A percentile compares a stretch with the other conserved stretches of the same genome.
Evolutionary conservation across 2,113 vertebrate species (phyloP).

Genomic region (Diphyllodes magnificus): DNA sequence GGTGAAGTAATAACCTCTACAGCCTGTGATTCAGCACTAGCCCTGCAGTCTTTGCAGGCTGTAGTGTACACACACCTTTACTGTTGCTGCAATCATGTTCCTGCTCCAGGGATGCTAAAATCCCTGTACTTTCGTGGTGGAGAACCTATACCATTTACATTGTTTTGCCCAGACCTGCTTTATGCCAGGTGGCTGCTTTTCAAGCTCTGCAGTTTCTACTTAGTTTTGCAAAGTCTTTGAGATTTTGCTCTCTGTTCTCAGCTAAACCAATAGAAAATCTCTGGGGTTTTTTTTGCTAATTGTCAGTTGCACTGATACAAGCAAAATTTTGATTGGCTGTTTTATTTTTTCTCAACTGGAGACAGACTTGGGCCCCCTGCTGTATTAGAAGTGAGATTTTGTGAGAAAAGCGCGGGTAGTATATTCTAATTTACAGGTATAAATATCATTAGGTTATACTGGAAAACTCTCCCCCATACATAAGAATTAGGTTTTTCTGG

Average conservation of each 20-base stretch:
- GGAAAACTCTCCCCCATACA: not conserved
- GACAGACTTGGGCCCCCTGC: not conserved
- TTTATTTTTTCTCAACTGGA: not conserved
- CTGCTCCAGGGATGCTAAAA: not conserved
- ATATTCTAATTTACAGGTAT: not conserved
- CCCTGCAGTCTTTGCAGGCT: not conserved
- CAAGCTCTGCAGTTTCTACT: not conserved
- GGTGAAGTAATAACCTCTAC: not conserved
- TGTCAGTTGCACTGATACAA: not conserved
- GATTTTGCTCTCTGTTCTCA: not conserved
- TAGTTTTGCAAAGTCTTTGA: not conserved
- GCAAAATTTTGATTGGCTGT: not conserved
- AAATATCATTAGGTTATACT: not conserved
- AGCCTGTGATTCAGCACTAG: not conserved
- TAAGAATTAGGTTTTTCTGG: not conserved
- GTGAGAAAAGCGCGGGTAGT: not conserved
- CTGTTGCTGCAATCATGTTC: not conserved
- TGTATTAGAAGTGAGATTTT: not conserved
- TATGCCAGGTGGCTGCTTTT: not conserved
- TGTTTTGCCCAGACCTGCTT: not conserved
- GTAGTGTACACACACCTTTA: not conserved
- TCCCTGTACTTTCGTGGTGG: not conserved
- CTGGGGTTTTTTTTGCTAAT: not conserved
- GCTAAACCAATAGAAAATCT: not conserved
- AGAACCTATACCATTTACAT: not conserved